Percentiles rank a stretch among this genome's conserved stretches.
These are phyloP conservation scores for Formica selysi DNA, from an alignment of 1,140 invertebrate species.

Conservation along the genomic window DNA sequence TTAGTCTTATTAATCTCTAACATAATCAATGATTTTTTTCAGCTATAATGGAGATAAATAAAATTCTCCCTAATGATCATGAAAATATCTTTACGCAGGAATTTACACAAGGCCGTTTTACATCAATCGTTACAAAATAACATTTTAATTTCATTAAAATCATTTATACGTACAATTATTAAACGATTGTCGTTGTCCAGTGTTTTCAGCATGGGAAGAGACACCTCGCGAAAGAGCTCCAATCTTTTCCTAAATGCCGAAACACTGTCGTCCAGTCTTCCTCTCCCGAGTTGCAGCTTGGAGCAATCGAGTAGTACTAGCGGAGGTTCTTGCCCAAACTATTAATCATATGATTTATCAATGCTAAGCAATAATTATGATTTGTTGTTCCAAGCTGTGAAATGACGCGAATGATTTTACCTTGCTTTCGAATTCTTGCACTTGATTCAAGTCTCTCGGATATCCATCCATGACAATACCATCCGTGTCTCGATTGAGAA, in stretches of 20 bases:
- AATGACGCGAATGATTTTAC: conserved; percentile 84
- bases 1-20: no score
- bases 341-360: conserved; percentile 54
- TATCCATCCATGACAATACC: conserved; percentile 96
- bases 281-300: conserved; percentile 93
- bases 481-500: conserved; percentile 86
- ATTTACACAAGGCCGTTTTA: no score
- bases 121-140: no score
- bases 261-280: conserved; percentile 93
- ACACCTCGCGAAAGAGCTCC: conserved; percentile 94
- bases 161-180: conserved; percentile 89
- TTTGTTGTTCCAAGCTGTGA: not conserved
- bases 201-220: conserved; percentile 94
- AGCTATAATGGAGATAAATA: no score
- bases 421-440: conserved; percentile 94
- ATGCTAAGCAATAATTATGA: not conserved
- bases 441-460: conserved; percentile 94
- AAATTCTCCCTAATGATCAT: no score
- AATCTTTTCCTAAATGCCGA: conserved; percentile 93
- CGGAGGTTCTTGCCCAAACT: conserved; percentile 92
- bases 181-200: conserved; percentile 93
- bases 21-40: no score
- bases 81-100: no score
- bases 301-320: conserved; percentile 94
- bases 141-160: not conserved